Conservation (phyloP, 2,888 invertebrate genomes). For the Teleiodes luculella region DNA sequence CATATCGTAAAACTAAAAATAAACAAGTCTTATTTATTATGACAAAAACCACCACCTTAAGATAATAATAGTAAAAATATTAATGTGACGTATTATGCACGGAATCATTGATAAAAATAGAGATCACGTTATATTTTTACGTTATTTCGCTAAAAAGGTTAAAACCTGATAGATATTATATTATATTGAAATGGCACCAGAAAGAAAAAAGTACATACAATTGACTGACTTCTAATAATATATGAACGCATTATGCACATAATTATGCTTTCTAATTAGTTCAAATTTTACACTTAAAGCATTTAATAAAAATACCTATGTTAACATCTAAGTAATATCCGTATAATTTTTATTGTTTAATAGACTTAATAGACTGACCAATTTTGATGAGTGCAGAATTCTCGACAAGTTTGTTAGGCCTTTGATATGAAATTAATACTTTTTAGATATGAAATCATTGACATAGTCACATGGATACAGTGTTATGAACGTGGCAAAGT, state of each 20-base stretch:
- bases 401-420: conserved; percentile 39
- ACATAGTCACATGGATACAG: conserved; percentile 13
- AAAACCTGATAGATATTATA: not conserved
- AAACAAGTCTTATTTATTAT: not conserved
- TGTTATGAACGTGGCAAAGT: not conserved
- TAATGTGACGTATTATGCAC: not conserved
- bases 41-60: not conserved
- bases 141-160: not conserved
- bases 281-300: conserved; percentile 22
- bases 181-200: conserved; percentile 13
- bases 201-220: not conserved
- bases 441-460: conserved; percentile 26
- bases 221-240: not conserved
- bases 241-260: not conserved
- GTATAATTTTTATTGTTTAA: not conserved
- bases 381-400: not conserved
- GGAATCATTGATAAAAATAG: not conserved
- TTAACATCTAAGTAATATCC: no score
- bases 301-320: conserved; percentile 27
- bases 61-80: not conserved
- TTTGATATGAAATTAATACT: conserved; percentile 37
- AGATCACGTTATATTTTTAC: not conserved
- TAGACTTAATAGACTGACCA: conserved; percentile 7
- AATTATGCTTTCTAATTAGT: not conserved
- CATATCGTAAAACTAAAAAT: not conserved